Evolutionary conservation across 1,140 invertebrate species (phyloP).

Genomic region (Cryptotermes secundus): DNA sequence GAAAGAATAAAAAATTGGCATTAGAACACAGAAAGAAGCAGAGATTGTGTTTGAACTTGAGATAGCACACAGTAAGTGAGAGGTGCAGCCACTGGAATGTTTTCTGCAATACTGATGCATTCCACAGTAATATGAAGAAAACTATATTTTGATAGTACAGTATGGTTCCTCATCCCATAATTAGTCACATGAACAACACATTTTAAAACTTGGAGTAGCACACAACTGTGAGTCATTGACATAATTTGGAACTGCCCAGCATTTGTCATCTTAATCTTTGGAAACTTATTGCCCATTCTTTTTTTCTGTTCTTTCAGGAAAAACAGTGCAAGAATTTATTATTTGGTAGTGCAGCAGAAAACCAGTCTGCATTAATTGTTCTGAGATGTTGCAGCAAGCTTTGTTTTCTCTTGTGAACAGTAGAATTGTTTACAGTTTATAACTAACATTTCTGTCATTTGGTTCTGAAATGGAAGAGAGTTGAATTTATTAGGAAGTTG

Average conservation of each 20-base stretch:
- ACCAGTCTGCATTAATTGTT: no score
- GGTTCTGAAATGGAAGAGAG: not conserved
- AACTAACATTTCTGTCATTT: not conserved
- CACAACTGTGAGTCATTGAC: not conserved
- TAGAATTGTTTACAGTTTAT: no score
- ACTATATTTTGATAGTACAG: conserved; percentile 1
- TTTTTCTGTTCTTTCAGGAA: not conserved
- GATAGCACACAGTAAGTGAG: no score
- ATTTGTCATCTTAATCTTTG: not conserved
- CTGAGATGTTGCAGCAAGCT: no score
- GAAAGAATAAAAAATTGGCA: no score
- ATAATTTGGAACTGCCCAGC: not conserved
- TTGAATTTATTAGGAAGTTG: not conserved
- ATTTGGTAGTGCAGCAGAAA: no score
- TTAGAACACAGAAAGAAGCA: no score
- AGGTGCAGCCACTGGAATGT: not conserved
- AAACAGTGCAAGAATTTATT: no score
- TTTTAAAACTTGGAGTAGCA: not conserved
- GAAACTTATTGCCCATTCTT: not conserved
- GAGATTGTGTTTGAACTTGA: no score
- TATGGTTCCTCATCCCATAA: not conserved
- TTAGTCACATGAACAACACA: not conserved
- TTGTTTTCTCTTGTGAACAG: no score
- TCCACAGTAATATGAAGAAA: not conserved
- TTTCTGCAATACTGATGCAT: not conserved